Base-by-base conservation (phyloP, 2,113 vertebrate species). In the Perca fluviatilis region DNA sequence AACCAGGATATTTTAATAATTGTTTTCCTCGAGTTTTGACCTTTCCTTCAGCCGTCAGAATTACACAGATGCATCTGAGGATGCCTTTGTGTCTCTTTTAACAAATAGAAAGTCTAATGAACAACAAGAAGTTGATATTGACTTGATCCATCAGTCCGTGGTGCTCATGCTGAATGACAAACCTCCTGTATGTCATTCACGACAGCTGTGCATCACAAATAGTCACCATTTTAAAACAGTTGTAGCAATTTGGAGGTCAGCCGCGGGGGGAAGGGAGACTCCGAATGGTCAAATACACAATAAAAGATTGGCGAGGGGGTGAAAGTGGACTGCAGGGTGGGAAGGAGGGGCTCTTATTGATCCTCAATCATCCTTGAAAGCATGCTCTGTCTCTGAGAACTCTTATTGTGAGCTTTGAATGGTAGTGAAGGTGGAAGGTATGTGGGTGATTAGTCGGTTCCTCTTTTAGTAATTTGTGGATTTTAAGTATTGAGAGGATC, bases 311-410 rank as follows among this genome's bases (percentile, higher is more conserved):
- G 70, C 56, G 75, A 49, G 64, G 70, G 3, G 23, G 75, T 53
- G 53, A 49, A 64, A 79, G 61, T 57, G 81, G 63, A 36, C 36
- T 83, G 16, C n/a, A 12, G 30, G 25, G 63, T 14, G 50, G 53
- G n/a, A 50, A 79, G 63, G 36, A 74, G 64, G 75, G 69, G 68
- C 19, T 68, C 1, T 5, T 87, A 88, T 74, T 84, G 76, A 91
- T 88, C 79, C 56, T 61, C 50, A 73, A 84, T 80, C 66, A 91
- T 83, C 72, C 27, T 46, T 79, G 80, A 90, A 86, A 88, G 84
- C 74, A 11, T 63, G 50, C 30, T 75, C 33, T 61, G 18, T 36
- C 66, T 82, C 46, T 4, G 36, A 79, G 79, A 62, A 79, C 78
- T 66, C 53, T 69, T 50, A 53, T 19, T 71, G 71, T 84, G 46